Conservation (phyloP, 2,797 vertebrate species). For the Acropternis orthonyx region DNA sequence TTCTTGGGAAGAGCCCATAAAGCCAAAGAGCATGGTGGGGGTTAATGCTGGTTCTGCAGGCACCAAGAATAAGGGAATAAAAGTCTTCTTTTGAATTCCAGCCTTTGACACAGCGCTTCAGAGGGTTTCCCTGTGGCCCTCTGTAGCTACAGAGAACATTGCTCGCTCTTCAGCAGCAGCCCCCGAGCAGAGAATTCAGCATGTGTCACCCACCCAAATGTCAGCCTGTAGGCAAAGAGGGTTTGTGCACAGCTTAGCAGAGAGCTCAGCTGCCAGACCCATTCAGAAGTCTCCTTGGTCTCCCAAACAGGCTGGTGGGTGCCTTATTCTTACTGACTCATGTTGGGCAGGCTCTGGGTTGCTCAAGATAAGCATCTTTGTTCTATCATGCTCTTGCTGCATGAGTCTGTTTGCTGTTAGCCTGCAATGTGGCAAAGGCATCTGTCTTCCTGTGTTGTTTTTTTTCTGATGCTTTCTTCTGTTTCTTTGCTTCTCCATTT, state of each 20-base stretch:
- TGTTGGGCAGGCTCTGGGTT: neutral
- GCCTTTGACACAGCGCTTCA: neutral
- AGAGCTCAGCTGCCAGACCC: neutral
- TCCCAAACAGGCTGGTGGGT: neutral
- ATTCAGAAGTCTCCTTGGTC: neutral
- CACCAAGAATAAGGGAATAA: neutral
- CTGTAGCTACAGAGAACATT: accelerated
- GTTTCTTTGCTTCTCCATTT: neutral
- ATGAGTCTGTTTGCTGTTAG: neutral
- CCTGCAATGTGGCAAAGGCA: neutral
- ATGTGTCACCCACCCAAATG: neutral
- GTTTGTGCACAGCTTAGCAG: neutral
- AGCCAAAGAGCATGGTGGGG: neutral
- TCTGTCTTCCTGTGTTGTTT: neutral
- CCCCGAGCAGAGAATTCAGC: neutral
- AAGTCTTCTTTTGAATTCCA: neutral
- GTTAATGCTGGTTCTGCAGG: neutral
- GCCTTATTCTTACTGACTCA: neutral
- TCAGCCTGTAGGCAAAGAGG: neutral
- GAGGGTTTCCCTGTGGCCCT: neutral
- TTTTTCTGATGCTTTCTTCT: neutral
- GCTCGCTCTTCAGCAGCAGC: neutral
- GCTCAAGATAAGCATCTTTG: neutral
- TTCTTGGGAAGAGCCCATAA: neutral
- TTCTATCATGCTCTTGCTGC: neutral